Base-by-base conservation (phyloP, 2,797 vertebrate genomes). In the Sebastes hubbsi region DNA sequence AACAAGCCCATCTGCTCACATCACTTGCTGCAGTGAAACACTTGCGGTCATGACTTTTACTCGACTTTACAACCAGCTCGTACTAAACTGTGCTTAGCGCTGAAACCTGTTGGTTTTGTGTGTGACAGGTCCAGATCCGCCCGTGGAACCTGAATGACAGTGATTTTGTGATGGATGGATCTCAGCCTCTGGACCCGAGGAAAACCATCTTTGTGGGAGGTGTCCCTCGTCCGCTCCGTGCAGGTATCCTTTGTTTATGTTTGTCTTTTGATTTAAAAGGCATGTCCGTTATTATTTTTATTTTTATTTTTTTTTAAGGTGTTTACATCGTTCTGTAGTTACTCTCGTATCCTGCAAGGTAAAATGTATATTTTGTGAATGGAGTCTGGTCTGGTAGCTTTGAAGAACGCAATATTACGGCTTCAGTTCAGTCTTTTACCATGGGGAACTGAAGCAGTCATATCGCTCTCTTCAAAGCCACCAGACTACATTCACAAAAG, bases 91-190 rank as follows among this genome's bases (percentile, higher is more conserved):
- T 34, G 8, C n/a, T 24, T 1, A 7, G 42, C n/a, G 46, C 59
- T 89, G n/a, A 79, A 63, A 76, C 25, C 20, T 82, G 54, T 72
- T 56, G 18, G 30, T 38, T 77, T 32, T 86, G 68, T 85, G 64
- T 46, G 49, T 32, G 20, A 86, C 94, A 99, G 98, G 98, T 99
- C 92, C 98, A 99, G 96, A 99, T 99, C 87, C 97, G 98, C 78
- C 98, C 98, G 29, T 99, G 98, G 98, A 99, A 99, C 95, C 97
- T 99, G 93, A 99, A 99, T 65, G 98, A 99, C 94, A 99, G 98
- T 81, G 98, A 99, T 89, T 99, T 99, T 89, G 98, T 99, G 92
- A 99, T 99, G 98, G 98, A 99, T 88, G 98, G 98, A 88, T 99
- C 98, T 72, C 98, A 99, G 92, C 98, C 98, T 78, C 97, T 99